phyloP scores from a whole-genome alignment of 2,888 invertebrate species.

The Cheiracanthium punctorium region DNA sequence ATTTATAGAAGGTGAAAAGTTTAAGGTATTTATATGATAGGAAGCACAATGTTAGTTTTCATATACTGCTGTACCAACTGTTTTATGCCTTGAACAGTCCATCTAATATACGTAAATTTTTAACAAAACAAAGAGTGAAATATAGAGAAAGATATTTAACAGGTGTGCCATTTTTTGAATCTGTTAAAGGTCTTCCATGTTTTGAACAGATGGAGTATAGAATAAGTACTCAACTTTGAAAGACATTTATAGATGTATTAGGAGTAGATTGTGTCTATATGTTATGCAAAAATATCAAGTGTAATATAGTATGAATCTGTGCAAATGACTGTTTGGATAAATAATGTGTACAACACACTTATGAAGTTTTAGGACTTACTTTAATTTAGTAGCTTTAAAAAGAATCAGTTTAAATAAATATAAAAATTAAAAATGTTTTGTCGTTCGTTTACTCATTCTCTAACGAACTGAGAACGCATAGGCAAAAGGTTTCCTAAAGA shows the following conservation, averaged over 20 bases:
- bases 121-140: slow-evolving; percentile 6
- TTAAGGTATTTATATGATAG: slow-evolving; percentile 4
- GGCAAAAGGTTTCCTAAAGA: too few relatives aligned
- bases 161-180: slow-evolving; percentile 10
- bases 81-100: slow-evolving; percentile 14
- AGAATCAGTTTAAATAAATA: too few relatives aligned
- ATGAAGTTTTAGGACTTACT: too few relatives aligned
- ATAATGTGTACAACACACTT: too few relatives aligned
- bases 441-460: too few relatives aligned
- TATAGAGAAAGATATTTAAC: slow-evolving; percentile 12
- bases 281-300: too few relatives aligned
- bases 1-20: background rate
- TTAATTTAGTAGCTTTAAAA: too few relatives aligned
- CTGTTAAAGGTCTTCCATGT: slow-evolving; percentile 24
- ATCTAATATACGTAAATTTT: slow-evolving; percentile 27
- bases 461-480: too few relatives aligned
- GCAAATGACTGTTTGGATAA: too few relatives aligned
- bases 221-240: background rate
- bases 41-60: slow-evolving; percentile 4
- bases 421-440: too few relatives aligned
- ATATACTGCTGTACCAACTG: slow-evolving; percentile 13
- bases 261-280: background rate
- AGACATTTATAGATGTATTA: background rate
- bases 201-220: background rate
- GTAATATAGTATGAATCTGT: too few relatives aligned